Base-by-base conservation (phyloP, 2,888 invertebrate genomes). In the Polymixis lichenea region DNA sequence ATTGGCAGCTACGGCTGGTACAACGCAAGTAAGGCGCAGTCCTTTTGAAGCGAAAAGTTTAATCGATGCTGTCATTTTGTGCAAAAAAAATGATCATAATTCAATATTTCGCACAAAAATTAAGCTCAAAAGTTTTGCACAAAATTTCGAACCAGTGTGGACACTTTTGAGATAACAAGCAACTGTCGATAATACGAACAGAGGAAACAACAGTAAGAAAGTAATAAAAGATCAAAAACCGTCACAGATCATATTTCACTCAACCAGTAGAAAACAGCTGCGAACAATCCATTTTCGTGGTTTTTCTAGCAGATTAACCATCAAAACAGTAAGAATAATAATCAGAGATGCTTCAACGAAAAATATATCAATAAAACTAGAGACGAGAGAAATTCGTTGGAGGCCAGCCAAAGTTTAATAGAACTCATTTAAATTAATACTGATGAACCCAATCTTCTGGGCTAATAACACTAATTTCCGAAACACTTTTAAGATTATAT, bases 381-480 rank as follows among this genome's bases (percentile, higher is more conserved):
- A 77, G 60, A 60, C 19, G 25, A 19, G 22, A 46, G n/a, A 72
- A 58, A 71, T 74, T 58, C n/a, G 58, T 77, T 83, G 83, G 83
- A 72, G 2, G n/a, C 6, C 1, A 19, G 82, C 83, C 83, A 83
- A 85, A 72, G 53, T 85, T 62, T 77, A 73, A 82, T 82, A 81
- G 76, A 77, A 72, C 67, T 71, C 72, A 65, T 83, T 83, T 85
- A 82, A 81, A 83, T 83, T 82, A 77, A 82, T 62, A 72, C 56
- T 77, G 64, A 83, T 80, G 75, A 83, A 77, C 71, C 73, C 55
- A 69, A 82, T 83, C 67, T 66, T 66, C 28, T 81, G 55, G 15
- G 51, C 71, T 73, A 81, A 70, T 74, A 77, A 69, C 73, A 72
- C 43, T 81, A 68, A 83, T 83, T 80, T 72, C 64, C 68, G 72